These are phyloP conservation scores for Chaunax sp. DNA, from an alignment of 2,797 vertebrate species.

Conservation along the genomic window DNA sequence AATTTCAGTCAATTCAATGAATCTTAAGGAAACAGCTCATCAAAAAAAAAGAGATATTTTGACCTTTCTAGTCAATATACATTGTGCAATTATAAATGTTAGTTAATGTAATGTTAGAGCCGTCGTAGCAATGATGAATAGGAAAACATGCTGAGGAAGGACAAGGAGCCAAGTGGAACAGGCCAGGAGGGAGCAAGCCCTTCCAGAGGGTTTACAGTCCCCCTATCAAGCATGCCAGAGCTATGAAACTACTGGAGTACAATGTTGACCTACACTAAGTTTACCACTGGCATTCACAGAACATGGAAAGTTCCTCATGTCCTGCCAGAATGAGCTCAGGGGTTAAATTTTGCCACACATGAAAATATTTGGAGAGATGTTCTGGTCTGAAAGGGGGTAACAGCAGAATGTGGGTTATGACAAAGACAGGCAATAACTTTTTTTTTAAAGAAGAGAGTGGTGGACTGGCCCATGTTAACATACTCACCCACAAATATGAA, in stretches of 20 bases:
- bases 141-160: slow-evolving; percentile 42
- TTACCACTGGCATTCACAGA: slow-evolving; percentile 36
- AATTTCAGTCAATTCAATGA: neutral
- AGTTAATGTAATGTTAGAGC: slow-evolving; percentile 40
- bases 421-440: neutral
- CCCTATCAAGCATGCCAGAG: slow-evolving; percentile 44
- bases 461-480: slow-evolving; percentile 11
- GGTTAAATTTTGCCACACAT: slow-evolving; percentile 70
- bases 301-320: slow-evolving; percentile 74
- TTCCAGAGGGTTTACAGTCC: slow-evolving; percentile 34
- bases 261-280: slow-evolving; percentile 67
- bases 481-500: slow-evolving; percentile 1
- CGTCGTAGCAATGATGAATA: slow-evolving; percentile 43
- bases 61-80: slow-evolving; percentile 5
- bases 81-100: slow-evolving; percentile 22
- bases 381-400: neutral
- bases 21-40: neutral
- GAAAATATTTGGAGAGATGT: slow-evolving; percentile 57
- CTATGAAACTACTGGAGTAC: slow-evolving; percentile 49
- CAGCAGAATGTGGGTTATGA: slow-evolving; percentile 16
- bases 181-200: slow-evolving; percentile 31
- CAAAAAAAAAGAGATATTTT: slow-evolving; percentile 1
- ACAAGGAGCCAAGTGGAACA: slow-evolving; percentile 50
- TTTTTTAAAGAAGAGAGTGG: slow-evolving; percentile 6
- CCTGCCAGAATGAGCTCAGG: slow-evolving; percentile 65